These are phyloP conservation scores for Girardinichthys multiradiatus DNA, from an alignment of 2,113 vertebrate genomes.

Conservation along the genomic window DNA sequence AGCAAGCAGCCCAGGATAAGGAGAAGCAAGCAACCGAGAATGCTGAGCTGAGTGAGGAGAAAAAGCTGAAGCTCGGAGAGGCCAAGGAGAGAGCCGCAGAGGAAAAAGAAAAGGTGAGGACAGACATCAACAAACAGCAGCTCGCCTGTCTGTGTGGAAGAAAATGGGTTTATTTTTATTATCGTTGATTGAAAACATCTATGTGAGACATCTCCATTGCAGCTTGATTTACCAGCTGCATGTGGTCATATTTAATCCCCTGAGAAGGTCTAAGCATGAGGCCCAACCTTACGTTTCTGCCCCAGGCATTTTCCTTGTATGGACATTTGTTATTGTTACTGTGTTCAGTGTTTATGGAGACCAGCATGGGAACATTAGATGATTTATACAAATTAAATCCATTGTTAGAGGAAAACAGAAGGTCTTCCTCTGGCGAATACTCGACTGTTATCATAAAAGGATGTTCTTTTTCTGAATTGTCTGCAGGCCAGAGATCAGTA, in stretches of 20 bases:
- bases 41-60: conserved; percentile 70
- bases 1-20: conserved; percentile 69
- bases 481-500: conserved; percentile 79
- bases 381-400: conserved; percentile 39
- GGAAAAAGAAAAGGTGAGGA: conserved; percentile 75
- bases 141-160: conserved; percentile 3
- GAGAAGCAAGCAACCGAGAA: conserved; percentile 78
- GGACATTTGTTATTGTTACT: conserved; percentile 62
- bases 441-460: conserved; percentile 24
- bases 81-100: conserved; percentile 68
- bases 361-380: conserved; percentile 39
- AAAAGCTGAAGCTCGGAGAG: conserved; percentile 75
- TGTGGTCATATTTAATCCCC: conserved; percentile 43
- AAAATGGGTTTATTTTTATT: not conserved
- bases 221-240: conserved; percentile 7
- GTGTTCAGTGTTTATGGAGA: conserved; percentile 59
- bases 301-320: conserved; percentile 58
- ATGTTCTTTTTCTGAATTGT: conserved; percentile 9
- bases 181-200: conserved; percentile 17
- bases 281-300: conserved; percentile 23
- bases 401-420: conserved; percentile 23
- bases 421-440: not conserved
- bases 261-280: conserved; percentile 44
- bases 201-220: not conserved
- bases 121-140: conserved; percentile 12